Evolutionary conservation across 2,888 invertebrate species (phyloP).

Genomic region (Bellardia bayeri): DNA sequence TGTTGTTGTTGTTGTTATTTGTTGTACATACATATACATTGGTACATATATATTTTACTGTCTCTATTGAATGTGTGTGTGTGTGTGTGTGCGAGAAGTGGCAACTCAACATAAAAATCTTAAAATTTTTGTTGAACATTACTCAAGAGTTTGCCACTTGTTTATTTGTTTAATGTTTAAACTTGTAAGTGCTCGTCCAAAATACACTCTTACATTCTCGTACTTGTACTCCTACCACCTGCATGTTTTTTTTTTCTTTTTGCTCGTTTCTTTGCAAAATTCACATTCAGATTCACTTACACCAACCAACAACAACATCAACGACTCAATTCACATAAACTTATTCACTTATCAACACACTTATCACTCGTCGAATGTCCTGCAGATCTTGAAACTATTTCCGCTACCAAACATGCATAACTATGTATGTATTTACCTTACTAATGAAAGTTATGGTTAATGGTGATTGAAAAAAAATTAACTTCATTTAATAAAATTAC

Average conservation of each 20-base stretch:
- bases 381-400: too few species aligned
- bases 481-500: too few species aligned
- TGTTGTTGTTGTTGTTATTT: not conserved
- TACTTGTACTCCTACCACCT: conserved; percentile 5
- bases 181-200: conserved; percentile 70
- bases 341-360: conserved; percentile 47
- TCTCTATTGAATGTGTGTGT: not conserved
- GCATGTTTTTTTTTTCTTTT: not conserved
- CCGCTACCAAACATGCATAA: too few species aligned
- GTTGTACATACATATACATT: not conserved
- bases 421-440: too few species aligned
- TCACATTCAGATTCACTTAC: conserved; percentile 45
- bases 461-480: too few species aligned
- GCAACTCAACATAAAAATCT: conserved; percentile 25
- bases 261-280: not conserved
- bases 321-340: conserved; percentile 27
- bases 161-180: conserved; percentile 71
- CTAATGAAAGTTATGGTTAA: too few species aligned
- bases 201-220: conserved; percentile 50
- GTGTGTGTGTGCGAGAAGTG: not conserved
- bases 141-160: conserved; percentile 67
- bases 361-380: not conserved
- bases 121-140: conserved; percentile 51
- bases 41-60: too few species aligned
- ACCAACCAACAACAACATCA: conserved; percentile 29